Evolutionary conservation across 2,797 vertebrate species (phyloP).

Genomic region (Myripristis jacobus): DNA sequence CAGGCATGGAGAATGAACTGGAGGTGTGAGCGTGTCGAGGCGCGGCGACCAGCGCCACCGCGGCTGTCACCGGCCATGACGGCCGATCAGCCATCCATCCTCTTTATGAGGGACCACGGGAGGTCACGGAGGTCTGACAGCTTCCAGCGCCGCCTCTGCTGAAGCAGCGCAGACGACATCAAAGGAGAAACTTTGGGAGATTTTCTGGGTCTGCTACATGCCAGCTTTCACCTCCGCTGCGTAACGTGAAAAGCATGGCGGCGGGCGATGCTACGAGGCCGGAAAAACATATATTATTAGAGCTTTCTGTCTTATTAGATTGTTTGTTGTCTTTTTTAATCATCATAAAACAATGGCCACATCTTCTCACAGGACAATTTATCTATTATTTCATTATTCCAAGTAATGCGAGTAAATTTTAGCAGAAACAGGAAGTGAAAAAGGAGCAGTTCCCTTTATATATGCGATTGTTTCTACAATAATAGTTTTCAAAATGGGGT

Average conservation of each 20-base stretch:
- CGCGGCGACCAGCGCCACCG: no score
- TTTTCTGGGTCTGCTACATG: no score
- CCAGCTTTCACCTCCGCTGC: no score
- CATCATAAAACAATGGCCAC: neutral
- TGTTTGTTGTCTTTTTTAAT: no score
- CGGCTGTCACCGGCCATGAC: no score
- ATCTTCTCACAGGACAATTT: constrained; percentile 20
- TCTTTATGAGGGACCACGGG: neutral
- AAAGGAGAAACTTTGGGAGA: no score
- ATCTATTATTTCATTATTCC: constrained; percentile 22
- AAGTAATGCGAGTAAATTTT: constrained; percentile 12
- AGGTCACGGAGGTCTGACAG: no score
- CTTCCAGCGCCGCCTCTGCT: neutral
- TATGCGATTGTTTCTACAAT: constrained; percentile 2
- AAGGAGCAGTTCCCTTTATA: constrained; percentile 1
- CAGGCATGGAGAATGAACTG: no score
- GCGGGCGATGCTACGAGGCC: neutral
- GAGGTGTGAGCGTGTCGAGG: no score
- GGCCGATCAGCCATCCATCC: neutral
- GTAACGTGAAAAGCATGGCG: no score
- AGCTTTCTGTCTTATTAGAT: constrained; percentile 14
- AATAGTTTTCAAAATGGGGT: no score
- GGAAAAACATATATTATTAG: neutral
- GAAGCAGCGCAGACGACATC: neutral
- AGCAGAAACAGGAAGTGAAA: constrained; percentile 6